These are phyloP conservation scores for Pitangus sulphuratus DNA, from an alignment of 2,797 vertebrate genomes.

Conservation along the genomic window DNA sequence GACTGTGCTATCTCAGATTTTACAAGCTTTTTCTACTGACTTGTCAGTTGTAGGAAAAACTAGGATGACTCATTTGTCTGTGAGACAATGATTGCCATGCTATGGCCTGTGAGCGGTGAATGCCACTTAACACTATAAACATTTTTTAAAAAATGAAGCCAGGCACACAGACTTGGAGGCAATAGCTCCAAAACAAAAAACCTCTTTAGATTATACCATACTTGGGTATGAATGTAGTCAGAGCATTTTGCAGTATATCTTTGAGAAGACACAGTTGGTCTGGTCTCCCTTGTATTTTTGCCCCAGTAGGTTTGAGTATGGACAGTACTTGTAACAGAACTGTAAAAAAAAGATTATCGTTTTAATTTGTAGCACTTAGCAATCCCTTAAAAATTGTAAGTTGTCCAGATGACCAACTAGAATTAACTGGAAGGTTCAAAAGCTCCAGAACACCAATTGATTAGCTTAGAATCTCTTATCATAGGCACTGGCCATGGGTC, in stretches of 20 bases:
- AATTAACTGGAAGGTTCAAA: not conserved
- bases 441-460: not conserved
- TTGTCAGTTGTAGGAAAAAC: not conserved
- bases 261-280: not conserved
- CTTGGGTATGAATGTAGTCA: not conserved
- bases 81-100: fast-evolving
- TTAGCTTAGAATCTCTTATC: not conserved
- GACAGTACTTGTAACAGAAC: not conserved
- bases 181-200: not conserved
- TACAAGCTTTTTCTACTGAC: not conserved
- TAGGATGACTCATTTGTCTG: not conserved
- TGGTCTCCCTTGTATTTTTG: not conserved
- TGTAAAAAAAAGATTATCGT: not conserved
- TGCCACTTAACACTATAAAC: not conserved
- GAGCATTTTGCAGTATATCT: not conserved
- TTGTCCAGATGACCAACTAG: not conserved
- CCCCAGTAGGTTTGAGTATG: not conserved
- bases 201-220: not conserved
- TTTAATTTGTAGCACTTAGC: not conserved
- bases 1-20: not conserved
- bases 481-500: not conserved
- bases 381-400: not conserved
- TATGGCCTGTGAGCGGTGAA: not conserved
- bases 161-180: not conserved
- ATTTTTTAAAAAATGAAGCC: not conserved